Base-by-base conservation (phyloP, 2,797 vertebrate genomes). In the Schizopygopsis malacanthus region DNA sequence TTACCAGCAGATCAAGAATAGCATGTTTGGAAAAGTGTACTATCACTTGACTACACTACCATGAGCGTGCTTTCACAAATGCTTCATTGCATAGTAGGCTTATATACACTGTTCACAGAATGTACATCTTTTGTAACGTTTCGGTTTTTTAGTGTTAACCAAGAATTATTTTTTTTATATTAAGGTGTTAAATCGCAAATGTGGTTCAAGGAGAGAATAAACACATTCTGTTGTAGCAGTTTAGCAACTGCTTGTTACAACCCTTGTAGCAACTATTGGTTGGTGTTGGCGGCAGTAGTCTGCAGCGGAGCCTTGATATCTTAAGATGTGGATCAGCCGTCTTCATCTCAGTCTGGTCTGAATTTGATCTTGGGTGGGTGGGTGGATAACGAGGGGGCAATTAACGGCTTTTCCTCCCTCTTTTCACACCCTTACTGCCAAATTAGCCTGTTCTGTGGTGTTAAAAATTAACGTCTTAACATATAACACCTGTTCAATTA, bases 401-500 rank as follows among this genome's bases (percentile, higher is more conserved):
- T 89, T 89, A 87, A 88, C 54, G 87, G 82, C 76, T 63, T 90
- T 82, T 83, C 84, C 65, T 86, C 86, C 82, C 65, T 84, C 54
- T 89, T 89, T 88, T 90, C 87, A 83, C 90, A 88, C 90, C 84
- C 83, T 88, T 83, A 73, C 63, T 59, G 67, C 82, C 79, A 87
- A 89, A 90, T 87, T 71, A 86, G 86, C 86, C 69, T 86, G 73
- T 87, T 85, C 65, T 90, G 45, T 85, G 76, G 86, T 87, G 86
- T 85, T 85, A 87, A 85, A 84, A 90, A 89, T 89, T 85, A 87
- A 83, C 61, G 59, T 75, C 79, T 79, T 88, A 89, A 89, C 90
- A 75, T 76, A 78, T 82, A 90, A 89, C 90, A 90, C 87, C 79
- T 90, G 90, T 75, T 84, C 79, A 87, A 84, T 89, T 86, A 88